Evolutionary conservation across 2,797 vertebrate species (phyloP), one percentile per base, ranked within the genome.

Genomic region (Meda fulgida): DNA sequence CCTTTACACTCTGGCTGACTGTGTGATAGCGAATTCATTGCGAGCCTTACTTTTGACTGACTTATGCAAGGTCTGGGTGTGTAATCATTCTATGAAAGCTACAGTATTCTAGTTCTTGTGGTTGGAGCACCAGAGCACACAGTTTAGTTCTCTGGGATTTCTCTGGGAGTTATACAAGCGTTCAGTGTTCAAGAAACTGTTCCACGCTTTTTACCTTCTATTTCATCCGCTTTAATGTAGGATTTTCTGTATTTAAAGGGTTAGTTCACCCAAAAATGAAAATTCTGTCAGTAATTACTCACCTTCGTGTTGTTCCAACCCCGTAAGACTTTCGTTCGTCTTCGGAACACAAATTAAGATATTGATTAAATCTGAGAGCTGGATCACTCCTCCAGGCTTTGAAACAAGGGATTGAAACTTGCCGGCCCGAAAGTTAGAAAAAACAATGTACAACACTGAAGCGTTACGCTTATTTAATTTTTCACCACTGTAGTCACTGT

Each of bases 31-130:
- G 13, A 65, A 65, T 46, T 26, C 2, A 75, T 75, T 75, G 69
- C 0, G 3, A 81, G 34, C 40, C 67, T 67, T 86, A 48, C 38
- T 84, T 58, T 72, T 4, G 21, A 40, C 43, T 63, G 80, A 81
- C 19, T 71, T 76, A 79, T 72, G 53, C 55, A 66, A 66, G 7
- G 18, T 77, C 80, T 55, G 83, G 34, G 76, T 82, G 38, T 86
- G 76, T 84, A 77, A 84, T 87, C 66, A 84, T 72, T 87, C 36
- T 16, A 70, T 46, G 76, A 78, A 53, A 72, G 75, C 67, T 82
- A 83, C 34, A 46, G 31, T 58, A 38, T 69, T 67, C 38, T 60
- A 67, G 70, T 14, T 87, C 48, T 80, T 80, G 84, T 78, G 79
- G 75, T 78, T 9, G 73, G 85, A 87, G 70, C 72, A 88, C 85